Evolutionary conservation across 2,797 vertebrate species (phyloP).

Genomic region (Enteromius radiatus): DNA sequence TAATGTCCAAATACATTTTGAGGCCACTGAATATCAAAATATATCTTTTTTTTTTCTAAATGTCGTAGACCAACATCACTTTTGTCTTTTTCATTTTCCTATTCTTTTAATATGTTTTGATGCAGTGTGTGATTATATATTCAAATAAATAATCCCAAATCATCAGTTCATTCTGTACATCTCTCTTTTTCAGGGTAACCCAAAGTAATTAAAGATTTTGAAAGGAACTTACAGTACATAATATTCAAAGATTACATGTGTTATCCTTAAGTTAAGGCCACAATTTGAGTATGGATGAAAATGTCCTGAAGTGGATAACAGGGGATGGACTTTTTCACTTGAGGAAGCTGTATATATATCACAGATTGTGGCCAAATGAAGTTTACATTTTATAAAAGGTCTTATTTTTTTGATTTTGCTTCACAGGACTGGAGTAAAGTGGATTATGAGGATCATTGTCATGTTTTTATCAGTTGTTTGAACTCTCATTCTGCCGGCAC

Average conservation of each 20-base stretch:
- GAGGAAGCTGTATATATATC: neutral
- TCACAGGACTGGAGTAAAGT: neutral
- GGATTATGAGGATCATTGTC: neutral
- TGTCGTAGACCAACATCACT: neutral
- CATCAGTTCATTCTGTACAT: neutral
- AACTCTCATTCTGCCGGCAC: too few relatives aligned
- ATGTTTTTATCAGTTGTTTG: neutral
- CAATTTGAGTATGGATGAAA: neutral
- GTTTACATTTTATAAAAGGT: neutral
- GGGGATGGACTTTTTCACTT: neutral
- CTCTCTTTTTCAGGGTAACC: neutral
- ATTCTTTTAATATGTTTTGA: constrained; percentile 22
- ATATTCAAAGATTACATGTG: neutral
- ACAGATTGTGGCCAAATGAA: neutral
- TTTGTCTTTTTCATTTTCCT: constrained; percentile 1
- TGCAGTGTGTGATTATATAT: neutral
- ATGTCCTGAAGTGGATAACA: neutral
- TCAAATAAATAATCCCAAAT: constrained; percentile 30
- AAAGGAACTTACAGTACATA: neutral
- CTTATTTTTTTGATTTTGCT: neutral
- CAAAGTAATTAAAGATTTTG: neutral
- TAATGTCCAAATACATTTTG: neutral
- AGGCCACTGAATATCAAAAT: neutral
- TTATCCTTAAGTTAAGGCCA: neutral
- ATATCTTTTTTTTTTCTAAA: neutral